These are phyloP conservation scores for Rhinichthys klamathensis DNA, from an alignment of 2,113 vertebrate genomes.

Conservation along the genomic window DNA sequence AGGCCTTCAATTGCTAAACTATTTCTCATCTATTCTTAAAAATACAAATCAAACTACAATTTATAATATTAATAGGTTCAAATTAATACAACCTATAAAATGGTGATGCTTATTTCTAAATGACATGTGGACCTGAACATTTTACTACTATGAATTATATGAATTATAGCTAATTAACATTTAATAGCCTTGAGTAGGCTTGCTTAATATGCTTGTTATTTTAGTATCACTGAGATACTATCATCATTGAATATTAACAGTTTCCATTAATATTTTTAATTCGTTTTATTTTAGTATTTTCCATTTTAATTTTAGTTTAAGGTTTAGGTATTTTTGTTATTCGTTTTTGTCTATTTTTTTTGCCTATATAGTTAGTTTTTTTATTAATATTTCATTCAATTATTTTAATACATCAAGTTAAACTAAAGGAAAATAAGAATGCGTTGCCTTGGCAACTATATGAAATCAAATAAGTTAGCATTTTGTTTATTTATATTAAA, in stretches of 20 bases:
- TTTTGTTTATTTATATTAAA: background rate
- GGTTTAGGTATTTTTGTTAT: background rate
- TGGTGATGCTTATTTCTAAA: background rate
- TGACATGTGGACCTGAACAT: background rate
- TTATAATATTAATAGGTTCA: background rate
- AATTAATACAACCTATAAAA: background rate
- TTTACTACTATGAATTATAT: background rate
- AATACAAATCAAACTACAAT: background rate
- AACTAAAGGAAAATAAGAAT: background rate
- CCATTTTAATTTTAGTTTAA: no score
- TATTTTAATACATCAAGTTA: background rate
- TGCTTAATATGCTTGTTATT: background rate
- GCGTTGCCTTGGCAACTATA: background rate
- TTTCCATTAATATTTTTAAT: background rate
- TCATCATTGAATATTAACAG: background rate
- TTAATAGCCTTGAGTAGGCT: no score
- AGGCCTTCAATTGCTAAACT: background rate
- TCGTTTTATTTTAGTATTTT: background rate
- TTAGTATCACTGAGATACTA: background rate
- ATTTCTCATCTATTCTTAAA: background rate
- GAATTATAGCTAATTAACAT: background rate
- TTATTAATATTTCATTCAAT: background rate
- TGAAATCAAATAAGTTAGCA: background rate
- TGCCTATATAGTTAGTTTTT: background rate
- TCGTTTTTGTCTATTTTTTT: background rate